Conservation (phyloP, 2,113 vertebrate species). For the Malaclemys terrapin region DNA sequence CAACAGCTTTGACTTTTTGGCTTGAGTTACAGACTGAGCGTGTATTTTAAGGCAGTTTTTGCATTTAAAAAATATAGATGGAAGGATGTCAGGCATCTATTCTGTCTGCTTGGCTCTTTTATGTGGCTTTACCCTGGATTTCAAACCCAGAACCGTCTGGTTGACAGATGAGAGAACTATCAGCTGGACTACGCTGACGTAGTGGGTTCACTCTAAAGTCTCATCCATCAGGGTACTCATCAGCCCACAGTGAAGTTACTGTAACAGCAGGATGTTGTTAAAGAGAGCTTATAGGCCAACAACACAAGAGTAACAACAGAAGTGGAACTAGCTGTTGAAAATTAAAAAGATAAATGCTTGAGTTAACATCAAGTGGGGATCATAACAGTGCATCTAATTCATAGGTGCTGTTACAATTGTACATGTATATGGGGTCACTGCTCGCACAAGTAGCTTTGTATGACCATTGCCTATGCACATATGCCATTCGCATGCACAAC, state of each 20-base stretch:
- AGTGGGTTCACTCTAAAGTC: too few relatives aligned
- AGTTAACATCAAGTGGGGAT: background rate
- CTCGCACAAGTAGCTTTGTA: background rate
- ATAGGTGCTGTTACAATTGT: background rate
- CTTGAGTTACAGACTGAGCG: background rate
- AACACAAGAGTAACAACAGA: background rate
- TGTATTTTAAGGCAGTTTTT: background rate
- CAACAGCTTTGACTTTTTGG: background rate
- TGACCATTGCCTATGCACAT: background rate
- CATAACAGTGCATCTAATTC: background rate
- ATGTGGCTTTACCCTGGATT: background rate
- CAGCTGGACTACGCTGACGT: background rate
- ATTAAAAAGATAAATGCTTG: background rate
- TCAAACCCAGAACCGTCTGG: background rate
- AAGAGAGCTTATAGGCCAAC: background rate
- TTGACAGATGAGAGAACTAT: background rate
- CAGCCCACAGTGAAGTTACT: background rate
- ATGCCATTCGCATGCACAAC: background rate
- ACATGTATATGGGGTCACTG: background rate
- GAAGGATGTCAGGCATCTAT: background rate
- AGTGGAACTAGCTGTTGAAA: background rate
- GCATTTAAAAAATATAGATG: background rate
- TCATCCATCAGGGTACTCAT: background rate
- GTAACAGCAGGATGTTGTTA: background rate
- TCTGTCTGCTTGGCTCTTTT: background rate